Conservation (phyloP, 2,113 vertebrate genomes). For the Eudyptes chrysolophus region DNA sequence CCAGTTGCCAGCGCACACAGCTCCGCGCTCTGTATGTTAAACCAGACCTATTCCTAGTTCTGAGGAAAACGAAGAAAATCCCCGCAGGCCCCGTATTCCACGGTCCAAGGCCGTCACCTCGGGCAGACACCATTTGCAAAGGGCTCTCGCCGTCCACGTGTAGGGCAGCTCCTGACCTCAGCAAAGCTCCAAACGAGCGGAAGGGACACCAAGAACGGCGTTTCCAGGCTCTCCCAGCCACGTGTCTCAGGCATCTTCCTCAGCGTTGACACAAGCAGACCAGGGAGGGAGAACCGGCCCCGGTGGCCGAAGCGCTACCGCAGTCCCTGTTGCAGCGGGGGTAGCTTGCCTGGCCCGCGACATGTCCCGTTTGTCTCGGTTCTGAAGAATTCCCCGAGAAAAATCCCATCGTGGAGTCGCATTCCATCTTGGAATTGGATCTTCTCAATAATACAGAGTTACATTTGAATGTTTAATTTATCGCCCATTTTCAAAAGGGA, state of each 20-base stretch:
- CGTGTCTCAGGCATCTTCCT: background rate
- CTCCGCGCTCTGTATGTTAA: background rate
- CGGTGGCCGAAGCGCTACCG: accelerated
- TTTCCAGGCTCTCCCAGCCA: background rate
- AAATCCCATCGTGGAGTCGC: background rate
- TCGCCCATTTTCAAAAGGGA: background rate
- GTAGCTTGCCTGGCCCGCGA: background rate
- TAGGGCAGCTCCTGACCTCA: background rate
- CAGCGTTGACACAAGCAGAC: background rate
- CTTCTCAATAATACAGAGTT: background rate
- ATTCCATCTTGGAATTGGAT: background rate
- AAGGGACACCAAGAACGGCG: accelerated
- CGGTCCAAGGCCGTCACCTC: background rate
- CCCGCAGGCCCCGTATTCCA: background rate
- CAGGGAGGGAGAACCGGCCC: background rate
- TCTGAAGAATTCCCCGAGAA: background rate
- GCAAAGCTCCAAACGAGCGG: background rate
- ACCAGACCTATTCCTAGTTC: background rate
- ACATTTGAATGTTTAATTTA: background rate
- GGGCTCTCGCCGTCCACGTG: accelerated
- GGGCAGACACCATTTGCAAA: background rate
- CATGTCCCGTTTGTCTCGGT: background rate
- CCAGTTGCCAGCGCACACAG: background rate
- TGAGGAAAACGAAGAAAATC: background rate
- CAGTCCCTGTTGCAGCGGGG: background rate